Evolutionary conservation across 2,113 vertebrate species (phyloP).

Genomic region (Zosterops japonicus): DNA sequence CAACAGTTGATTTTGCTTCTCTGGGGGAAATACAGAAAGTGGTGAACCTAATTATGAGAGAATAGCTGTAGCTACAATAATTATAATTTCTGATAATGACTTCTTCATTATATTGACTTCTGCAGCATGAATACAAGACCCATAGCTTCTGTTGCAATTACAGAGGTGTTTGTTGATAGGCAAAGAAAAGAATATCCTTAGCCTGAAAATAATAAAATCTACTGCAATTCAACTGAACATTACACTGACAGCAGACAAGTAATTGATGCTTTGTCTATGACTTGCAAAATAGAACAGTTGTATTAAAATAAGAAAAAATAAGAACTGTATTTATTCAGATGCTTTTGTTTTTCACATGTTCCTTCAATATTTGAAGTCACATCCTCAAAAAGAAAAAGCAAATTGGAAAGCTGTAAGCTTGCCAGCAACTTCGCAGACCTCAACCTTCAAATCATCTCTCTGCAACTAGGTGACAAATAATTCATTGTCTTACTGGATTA

Average conservation of each 20-base stretch:
- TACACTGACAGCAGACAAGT: background rate
- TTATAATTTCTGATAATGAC: background rate
- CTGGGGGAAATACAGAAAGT: background rate
- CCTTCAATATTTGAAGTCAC: background rate
- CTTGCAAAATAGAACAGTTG: background rate
- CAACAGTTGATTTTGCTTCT: background rate
- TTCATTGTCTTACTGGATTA: background rate
- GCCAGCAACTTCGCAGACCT: background rate
- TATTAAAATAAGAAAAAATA: conserved; percentile 6
- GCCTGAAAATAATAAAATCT: background rate
- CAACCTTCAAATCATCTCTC: background rate
- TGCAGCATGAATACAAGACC: background rate
- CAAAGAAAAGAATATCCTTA: background rate
- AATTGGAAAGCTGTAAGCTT: background rate
- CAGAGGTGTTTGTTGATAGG: background rate
- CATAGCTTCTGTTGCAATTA: background rate
- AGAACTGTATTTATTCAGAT: background rate
- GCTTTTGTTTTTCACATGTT: background rate
- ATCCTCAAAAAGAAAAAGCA: background rate
- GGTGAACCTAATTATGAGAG: background rate
- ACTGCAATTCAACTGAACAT: background rate
- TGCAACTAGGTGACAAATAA: conserved; percentile 18
- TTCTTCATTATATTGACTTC: background rate
- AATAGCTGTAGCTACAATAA: background rate
- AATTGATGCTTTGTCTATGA: background rate